Evolutionary conservation across 1,140 invertebrate species (phyloP), one percentile per base, ranked within the genome.

Genomic region (Drosophila takahashii): DNA sequence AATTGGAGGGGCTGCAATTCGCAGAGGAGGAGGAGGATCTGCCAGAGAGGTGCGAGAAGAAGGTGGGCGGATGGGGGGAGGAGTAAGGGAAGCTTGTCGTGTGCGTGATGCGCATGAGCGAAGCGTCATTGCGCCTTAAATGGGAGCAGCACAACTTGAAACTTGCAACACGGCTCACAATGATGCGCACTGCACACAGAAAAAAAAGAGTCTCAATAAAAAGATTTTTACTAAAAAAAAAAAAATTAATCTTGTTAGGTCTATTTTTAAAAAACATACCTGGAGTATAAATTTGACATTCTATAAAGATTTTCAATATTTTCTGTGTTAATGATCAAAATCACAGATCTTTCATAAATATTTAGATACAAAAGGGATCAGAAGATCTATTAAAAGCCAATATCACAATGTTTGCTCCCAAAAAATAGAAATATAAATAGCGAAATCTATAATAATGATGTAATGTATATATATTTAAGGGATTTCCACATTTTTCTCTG

Each of bases 91-190:
- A 48, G 54, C 56, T 69, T 70, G 66, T 70, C 66, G 77, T 84
- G 84, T 86, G 84, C 84, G 84, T 87, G 84, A 83, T 89, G 84
- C 84, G 84, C 84, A 87, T 87, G 84, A 87, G 84, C 80, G 84
- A 64, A 87, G 77, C 84, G 60, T 84, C 79, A 84, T 87, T 89
- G 83, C 84, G 84, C 84, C 84, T 79, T 87, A 87, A 87, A 87
- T 87, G 84, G 84, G 84, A 87, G 72, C 76, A 84, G 58, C 64
- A 48, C 47, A 67, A 60, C 69, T 62, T 41, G 64, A 44, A 70
- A 54, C 70, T 81, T 78, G 79, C 58, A 59, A 61, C 42, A 41
- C 59, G 71, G 39, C 59, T 60, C 26, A 42, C 64, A 61, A 47
- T 60, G 58, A 36, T 37, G 37, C 37, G 41, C 42, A 42, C n/a